phyloP scores from a whole-genome alignment of 2,888 invertebrate species.

The Cheilosia scutellata region DNA sequence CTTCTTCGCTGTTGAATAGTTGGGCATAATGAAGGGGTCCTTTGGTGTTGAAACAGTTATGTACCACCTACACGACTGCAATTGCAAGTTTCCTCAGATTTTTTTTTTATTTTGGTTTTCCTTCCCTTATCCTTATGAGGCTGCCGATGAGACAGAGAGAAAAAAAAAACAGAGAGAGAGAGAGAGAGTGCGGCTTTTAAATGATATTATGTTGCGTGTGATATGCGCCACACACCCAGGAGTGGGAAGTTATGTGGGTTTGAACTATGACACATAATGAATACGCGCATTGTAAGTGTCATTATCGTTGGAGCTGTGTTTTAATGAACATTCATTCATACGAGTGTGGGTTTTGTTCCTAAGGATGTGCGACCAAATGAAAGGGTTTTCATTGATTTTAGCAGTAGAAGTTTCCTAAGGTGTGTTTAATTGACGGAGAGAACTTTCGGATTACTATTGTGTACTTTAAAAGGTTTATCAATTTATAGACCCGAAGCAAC shows the following conservation, averaged over 20 bases:
- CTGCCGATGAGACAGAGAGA: neutral
- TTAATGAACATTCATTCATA: conserved; percentile 70
- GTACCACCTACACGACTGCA: conserved; percentile 3
- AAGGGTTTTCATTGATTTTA: conserved; percentile 19
- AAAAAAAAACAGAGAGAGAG: too few relatives aligned
- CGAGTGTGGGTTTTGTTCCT: conserved; percentile 12
- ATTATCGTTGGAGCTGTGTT: conserved; percentile 57
- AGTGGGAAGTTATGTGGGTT: conserved; percentile 5
- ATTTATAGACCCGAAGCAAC: neutral
- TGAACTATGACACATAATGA: conserved; percentile 70
- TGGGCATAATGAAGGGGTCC: conserved; percentile 74
- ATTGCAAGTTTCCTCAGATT: conserved; percentile 43
- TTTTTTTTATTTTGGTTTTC: neutral
- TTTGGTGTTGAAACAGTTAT: conserved; percentile 68
- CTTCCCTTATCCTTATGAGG: neutral
- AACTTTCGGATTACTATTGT: conserved; percentile 12
- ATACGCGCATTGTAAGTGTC: conserved; percentile 62
- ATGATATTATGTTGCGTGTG: conserved; percentile 57
- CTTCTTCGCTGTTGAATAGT: conserved; percentile 70
- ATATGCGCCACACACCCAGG: conserved; percentile 1
- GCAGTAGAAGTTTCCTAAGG: conserved; percentile 3
- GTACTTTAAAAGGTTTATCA: neutral
- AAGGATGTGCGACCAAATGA: conserved; percentile 17
- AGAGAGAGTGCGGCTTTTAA: conserved; percentile 1
- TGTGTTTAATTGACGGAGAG: conserved; percentile 49